Evolutionary conservation across 2,797 vertebrate genomes (phyloP), one percentile per base, ranked within the genome.

Genomic region (Thaleichthys pacificus): DNA sequence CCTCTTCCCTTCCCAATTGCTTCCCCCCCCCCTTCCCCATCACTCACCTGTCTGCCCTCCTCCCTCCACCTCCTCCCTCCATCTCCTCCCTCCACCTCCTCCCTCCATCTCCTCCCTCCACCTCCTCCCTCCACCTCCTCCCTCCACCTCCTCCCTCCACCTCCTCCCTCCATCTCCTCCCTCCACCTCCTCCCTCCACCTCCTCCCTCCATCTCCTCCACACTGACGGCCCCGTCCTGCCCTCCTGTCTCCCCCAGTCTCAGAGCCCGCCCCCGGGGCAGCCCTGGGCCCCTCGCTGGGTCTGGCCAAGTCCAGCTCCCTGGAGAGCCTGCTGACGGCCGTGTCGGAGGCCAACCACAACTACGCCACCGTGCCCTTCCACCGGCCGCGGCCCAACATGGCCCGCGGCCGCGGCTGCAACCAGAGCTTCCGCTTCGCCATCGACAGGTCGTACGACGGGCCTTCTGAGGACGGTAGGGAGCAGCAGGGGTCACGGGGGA

Each of bases 321-420:
- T 99, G 77, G 97, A 99, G 91, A 98, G 97, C 79, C 93, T 98
- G 22, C 97, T 98, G 90, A 96, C 96, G 0, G 97, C 96, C 0
- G 88, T 99, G 83, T 95, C 95, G 0, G 96, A 98, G 89, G 95
- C 93, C 54, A 86, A 90, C 70, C 97, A 96, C 82, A 94, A 89
- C 0, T 93, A 92, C 30, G 30, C 30, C 30, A 4, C 30, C 0
- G 94, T 96, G 32, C 95, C 97, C 58, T 97, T 98, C 71, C 95
- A 97, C 80, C 93, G 95, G 15, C 97, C 96, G 0, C 90, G 93
- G 14, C 90, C 94, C 0, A 93, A 96, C 5, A 89, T 97, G 92
- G 94, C 97, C 21, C 94, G 97, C 0, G 96, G 96, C 0, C 93
- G 96, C 0, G 94, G 93, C 0, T 95, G 94, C 82, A 99, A 99